phyloP scores from a whole-genome alignment of 2,113 vertebrate genomes.

The Amphilophus citrinellus region DNA sequence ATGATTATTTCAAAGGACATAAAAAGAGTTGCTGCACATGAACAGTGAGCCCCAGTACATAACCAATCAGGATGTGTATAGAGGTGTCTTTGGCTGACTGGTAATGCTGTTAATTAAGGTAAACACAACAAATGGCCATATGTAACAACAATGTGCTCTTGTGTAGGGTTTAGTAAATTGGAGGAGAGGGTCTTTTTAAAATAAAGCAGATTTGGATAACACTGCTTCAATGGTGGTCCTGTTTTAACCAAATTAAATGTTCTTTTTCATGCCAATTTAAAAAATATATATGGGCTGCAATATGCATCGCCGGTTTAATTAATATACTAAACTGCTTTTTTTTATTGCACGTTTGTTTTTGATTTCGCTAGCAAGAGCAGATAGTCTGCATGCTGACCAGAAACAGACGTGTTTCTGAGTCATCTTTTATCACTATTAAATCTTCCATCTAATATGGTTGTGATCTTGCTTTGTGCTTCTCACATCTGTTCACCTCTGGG shows the following conservation, averaged over 20 bases:
- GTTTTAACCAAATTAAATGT: background rate
- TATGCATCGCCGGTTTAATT: too few species aligned
- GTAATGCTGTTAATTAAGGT: background rate
- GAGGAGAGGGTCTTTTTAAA: background rate
- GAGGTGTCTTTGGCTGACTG: background rate
- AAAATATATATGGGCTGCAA: background rate
- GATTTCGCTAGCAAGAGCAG: background rate
- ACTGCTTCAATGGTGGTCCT: background rate
- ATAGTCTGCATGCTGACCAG: background rate
- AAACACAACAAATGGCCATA: background rate
- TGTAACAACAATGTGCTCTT: too few species aligned
- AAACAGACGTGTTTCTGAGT: background rate
- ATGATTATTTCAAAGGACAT: background rate
- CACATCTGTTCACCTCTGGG: background rate
- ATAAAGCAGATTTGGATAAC: background rate
- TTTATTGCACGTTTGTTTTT: conserved; percentile 4
- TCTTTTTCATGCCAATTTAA: background rate
- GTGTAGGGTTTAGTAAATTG: background rate
- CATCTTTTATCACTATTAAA: background rate
- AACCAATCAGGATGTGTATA: background rate
- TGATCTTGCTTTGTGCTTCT: background rate
- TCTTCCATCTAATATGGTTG: background rate
- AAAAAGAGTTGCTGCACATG: background rate
- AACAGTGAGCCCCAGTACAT: background rate
- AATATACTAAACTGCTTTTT: background rate